A percentile compares a stretch with the other conserved stretches of the same genome.
Evolutionary conservation across 30 jellyfish, hydroid and myxozoan genomes (phyloP).

Genomic region (Morbakka virulenta): DNA sequence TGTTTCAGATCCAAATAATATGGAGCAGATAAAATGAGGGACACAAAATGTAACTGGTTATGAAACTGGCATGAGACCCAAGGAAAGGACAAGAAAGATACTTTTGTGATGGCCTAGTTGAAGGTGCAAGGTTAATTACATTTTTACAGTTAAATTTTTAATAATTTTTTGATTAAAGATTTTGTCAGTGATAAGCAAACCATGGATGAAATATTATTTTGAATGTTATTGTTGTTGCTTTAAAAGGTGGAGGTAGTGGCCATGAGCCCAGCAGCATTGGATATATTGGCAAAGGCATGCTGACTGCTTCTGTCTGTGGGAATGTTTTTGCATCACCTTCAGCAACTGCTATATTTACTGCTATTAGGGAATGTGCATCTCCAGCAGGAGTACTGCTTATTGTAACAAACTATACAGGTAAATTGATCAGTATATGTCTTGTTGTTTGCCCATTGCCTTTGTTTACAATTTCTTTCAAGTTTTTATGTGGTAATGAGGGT

Average conservation of each 20-base stretch:
- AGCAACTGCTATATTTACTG: conserved; percentile 69
- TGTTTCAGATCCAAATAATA: too few species aligned
- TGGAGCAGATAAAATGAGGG: too few species aligned
- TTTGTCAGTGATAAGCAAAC: not conserved
- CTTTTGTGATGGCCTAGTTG: not conserved
- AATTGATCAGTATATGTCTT: too few species aligned
- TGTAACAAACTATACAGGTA: conserved; percentile 88
- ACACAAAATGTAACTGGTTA: too few species aligned
- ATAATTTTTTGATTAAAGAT: too few species aligned
- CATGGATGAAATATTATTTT: not conserved
- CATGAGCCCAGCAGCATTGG: conserved; percentile 98
- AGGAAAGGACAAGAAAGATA: too few species aligned
- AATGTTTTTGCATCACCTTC: conserved; percentile 95
- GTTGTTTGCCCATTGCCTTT: too few species aligned
- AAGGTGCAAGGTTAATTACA: too few species aligned
- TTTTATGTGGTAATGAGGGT: too few species aligned
- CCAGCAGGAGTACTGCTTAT: conserved; percentile 83
- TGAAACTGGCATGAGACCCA: too few species aligned
- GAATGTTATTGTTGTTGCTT: not conserved
- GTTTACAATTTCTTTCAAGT: too few species aligned
- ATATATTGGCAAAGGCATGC: conserved; percentile 90
- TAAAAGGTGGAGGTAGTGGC: conserved; percentile 95
- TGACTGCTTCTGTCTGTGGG: conserved; percentile 97
- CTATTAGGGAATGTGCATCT: conserved; percentile 77
- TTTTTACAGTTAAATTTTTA: too few species aligned